phyloP scores from a whole-genome alignment of 2,113 vertebrate genomes.

The Planiliza haematocheilus region DNA sequence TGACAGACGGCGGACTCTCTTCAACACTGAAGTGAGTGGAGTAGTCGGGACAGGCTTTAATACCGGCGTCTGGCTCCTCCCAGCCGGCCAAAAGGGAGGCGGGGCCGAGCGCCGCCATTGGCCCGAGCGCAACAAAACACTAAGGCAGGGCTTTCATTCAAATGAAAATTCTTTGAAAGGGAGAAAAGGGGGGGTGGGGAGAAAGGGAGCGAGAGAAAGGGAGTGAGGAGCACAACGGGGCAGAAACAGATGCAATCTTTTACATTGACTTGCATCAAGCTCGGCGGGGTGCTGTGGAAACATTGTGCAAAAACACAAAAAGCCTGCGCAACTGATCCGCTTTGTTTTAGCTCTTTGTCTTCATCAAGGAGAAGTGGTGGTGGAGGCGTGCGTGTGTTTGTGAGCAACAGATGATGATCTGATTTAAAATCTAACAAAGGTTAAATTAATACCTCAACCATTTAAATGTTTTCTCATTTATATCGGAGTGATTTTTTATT shows the following conservation, averaged over 20 bases:
- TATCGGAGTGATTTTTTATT: too few relatives aligned
- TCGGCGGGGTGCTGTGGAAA: constrained; percentile 53
- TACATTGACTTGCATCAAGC: constrained; percentile 78
- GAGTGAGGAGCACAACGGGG: constrained; percentile 22
- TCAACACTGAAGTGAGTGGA: constrained; percentile 73
- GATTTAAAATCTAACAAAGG: not conserved
- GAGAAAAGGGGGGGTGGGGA: constrained; percentile 39
- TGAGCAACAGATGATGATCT: not conserved
- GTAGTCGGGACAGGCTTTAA: constrained; percentile 80
- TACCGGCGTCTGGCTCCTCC: constrained; percentile 76
- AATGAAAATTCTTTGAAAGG: constrained; percentile 84
- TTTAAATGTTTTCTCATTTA: too few relatives aligned
- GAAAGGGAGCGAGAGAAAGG: not conserved
- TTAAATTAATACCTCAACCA: not conserved
- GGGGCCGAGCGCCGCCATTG: constrained; percentile 67
- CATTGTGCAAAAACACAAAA: constrained; percentile 40
- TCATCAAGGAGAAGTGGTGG: constrained; percentile 24
- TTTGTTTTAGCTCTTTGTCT: constrained; percentile 44
- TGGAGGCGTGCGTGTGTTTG: not conserved
- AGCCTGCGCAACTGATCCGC: constrained; percentile 38
- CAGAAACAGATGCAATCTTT: constrained; percentile 81
- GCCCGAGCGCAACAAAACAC: constrained; percentile 79
- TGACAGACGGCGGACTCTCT: constrained; percentile 57
- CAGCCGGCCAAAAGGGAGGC: constrained; percentile 72
- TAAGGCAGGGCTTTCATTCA: constrained; percentile 84